These are phyloP conservation scores for Enteromius anoplus DNA, from an alignment of 2,797 vertebrate genomes.

Conservation along the genomic window DNA sequence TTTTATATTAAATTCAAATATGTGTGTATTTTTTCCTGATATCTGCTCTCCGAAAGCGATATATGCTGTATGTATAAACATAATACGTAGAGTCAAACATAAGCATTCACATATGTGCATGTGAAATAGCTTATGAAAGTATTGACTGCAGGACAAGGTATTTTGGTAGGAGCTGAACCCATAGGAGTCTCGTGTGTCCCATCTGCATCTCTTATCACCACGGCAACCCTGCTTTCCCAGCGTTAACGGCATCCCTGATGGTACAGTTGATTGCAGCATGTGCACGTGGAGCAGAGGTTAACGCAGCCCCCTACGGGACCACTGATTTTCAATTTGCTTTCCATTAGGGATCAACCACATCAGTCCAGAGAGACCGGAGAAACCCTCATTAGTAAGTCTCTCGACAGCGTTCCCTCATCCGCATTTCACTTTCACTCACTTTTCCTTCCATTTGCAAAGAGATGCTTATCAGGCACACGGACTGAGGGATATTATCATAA, in stretches of 20 bases:
- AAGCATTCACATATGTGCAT: neutral
- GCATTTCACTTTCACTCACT: slow-evolving; percentile 50
- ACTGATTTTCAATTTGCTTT: slow-evolving; percentile 60
- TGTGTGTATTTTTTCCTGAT: neutral
- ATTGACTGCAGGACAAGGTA: neutral
- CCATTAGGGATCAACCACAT: slow-evolving; percentile 58
- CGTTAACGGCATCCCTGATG: neutral
- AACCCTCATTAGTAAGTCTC: slow-evolving; percentile 54
- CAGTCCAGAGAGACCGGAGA: slow-evolving; percentile 47
- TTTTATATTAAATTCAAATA: neutral
- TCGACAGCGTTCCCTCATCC: slow-evolving; percentile 34
- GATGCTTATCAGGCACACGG: slow-evolving; percentile 35
- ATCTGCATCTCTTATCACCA: slow-evolving; percentile 18
- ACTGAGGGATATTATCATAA: slow-evolving; percentile 56
- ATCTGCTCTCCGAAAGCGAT: neutral
- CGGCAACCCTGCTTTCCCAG: neutral
- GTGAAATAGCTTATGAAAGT: neutral
- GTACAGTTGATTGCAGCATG: slow-evolving; percentile 13
- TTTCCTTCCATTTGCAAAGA: slow-evolving; percentile 53
- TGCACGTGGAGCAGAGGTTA: slow-evolving; percentile 39
- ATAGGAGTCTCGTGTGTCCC: neutral
- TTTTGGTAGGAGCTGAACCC: neutral
- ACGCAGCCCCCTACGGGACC: slow-evolving; percentile 44
- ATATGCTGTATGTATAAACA: neutral
- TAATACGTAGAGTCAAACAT: neutral